Base-by-base conservation (phyloP, 1,140 invertebrate genomes). In the Drosophila lacteicornis region DNA sequence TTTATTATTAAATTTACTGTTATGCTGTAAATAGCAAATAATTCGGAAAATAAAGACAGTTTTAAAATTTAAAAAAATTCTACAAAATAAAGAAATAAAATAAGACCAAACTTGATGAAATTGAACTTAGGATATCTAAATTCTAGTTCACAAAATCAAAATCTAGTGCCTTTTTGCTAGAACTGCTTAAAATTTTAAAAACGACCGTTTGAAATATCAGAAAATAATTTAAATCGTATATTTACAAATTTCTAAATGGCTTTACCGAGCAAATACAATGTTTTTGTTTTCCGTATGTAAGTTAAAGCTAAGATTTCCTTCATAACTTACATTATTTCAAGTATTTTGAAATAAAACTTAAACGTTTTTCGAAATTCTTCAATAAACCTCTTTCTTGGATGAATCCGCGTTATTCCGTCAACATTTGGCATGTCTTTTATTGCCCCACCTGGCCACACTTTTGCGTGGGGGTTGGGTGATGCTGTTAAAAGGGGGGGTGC, bases 381-480 rank as follows among this genome's bases (percentile, higher is more conserved):
- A 7, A 27, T 5, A 49, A 1, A 36, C 33, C 40, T 1, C 13
- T 22, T n/a, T n/a, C 3, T 3, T n/a, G 7, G 17, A 25, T 42
- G 15, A 11, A 42, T 25, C 25, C 2, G 19, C 19, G 56, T 33
- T 61, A 13, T 25, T 36, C 43, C 8, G 11, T 8, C 11, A n/a
- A 22, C 30, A 11, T 49, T 15, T 33, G 15, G 12, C 12, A 5
- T 17, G 11, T 13, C 25, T 11, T 45, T 12, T 2, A 13, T 12
- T 4, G 2, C 38, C 2, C 17, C 30, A 68, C 40, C 33, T 70
- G 67, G 67, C 22, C 66, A 70, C 67, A 70, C 67, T 68, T n/a
- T 5, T 8, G 3, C 19, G 27, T 12, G 67, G 30, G 59, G 51
- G 63, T 13, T 8, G 51, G 62, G 22, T 4, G 65, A 55, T 70